A percentile compares a stretch with the other conserved stretches of the same genome.
These are phyloP conservation scores for Ploceus nigricollis DNA, from an alignment of 2,113 vertebrate genomes.

Conservation along the genomic window DNA sequence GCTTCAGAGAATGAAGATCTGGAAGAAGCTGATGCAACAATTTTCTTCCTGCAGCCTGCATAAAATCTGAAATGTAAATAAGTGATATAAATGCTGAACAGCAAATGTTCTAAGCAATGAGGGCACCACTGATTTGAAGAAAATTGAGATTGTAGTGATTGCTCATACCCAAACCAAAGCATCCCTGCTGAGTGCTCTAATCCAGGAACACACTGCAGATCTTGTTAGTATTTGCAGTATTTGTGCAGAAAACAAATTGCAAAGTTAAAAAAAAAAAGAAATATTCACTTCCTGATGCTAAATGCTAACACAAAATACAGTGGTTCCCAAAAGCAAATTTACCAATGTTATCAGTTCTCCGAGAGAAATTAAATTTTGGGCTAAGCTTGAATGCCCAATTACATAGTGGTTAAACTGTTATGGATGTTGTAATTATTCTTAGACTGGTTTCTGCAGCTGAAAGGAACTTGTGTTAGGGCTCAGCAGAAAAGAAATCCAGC, in stretches of 20 bases:
- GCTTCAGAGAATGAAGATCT: background rate
- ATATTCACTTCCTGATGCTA: background rate
- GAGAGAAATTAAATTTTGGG: slow-evolving; percentile 2
- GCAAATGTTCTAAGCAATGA: background rate
- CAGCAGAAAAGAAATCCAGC: background rate
- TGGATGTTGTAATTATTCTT: background rate
- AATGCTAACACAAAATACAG: background rate
- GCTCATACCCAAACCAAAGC: background rate
- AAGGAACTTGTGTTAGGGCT: background rate
- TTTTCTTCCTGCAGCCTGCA: background rate
- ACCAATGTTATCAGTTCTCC: background rate
- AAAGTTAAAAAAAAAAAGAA: background rate
- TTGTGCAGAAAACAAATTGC: slow-evolving; percentile 32
- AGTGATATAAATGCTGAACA: background rate
- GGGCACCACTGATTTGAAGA: background rate
- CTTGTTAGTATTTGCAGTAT: slow-evolving; percentile 7
- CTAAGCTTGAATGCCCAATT: background rate
- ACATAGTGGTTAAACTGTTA: background rate
- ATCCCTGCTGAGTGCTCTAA: slow-evolving; percentile 5
- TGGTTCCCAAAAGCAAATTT: background rate
- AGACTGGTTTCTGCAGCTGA: background rate
- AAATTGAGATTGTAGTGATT: slow-evolving; percentile 13
- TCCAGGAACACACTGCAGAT: background rate
- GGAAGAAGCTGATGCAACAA: background rate
- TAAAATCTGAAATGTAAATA: slow-evolving; percentile 29